Evolutionary conservation across 2,888 invertebrate genomes (phyloP), one percentile per base, ranked within the genome.

Genomic region (Yponomeuta plumbellus): DNA sequence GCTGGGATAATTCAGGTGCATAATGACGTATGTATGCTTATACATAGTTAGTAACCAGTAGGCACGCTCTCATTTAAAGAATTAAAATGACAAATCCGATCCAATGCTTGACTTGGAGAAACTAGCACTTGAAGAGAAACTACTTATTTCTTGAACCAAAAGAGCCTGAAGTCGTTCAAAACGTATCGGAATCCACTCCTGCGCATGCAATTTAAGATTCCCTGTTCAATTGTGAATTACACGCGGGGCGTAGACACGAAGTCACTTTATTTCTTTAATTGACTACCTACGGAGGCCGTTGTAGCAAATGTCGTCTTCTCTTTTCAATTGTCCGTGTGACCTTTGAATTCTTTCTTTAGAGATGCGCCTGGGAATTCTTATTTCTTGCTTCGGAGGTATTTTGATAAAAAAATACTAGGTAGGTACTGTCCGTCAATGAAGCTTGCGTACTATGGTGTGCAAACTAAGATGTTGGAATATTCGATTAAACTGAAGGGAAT

Each of bases 241-340:
- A 11, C 21, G n/a, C 11, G 44, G 23, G 59, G 11, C 59, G 59
- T 23, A 23, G 59, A 21, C 59, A 59, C 59, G 59, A 59, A 59
- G 59, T 59, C 59, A 59, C 59, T 59, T 59, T 62, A 34, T 62
- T 62, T 39, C 40, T n/a, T 62, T 62, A 39, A 62, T 39, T 39
- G 62, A 34, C 62, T 39, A 62, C 62, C 39, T 62, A 34, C 34
- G 23, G 59, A 59, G 59, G 22, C 58, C 8, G 34, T 5, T 58
- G 58, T 11, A 21, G 58, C 58, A 20, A 58, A 17, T 52, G 44
- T 23, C 23, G 59, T 59, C 21, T 11, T 23, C 23, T 59, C 59
- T 11, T 59, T 59, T 59, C 23, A 59, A 22, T 23, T 59, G 23
- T 21, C 44, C 17, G 59, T 20, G 59, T 59, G 59, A 59, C 59